Evolutionary conservation across 2,888 invertebrate species (phyloP), one percentile per base, ranked within the genome.

Genomic region (Gymnosoma rotundatum): DNA sequence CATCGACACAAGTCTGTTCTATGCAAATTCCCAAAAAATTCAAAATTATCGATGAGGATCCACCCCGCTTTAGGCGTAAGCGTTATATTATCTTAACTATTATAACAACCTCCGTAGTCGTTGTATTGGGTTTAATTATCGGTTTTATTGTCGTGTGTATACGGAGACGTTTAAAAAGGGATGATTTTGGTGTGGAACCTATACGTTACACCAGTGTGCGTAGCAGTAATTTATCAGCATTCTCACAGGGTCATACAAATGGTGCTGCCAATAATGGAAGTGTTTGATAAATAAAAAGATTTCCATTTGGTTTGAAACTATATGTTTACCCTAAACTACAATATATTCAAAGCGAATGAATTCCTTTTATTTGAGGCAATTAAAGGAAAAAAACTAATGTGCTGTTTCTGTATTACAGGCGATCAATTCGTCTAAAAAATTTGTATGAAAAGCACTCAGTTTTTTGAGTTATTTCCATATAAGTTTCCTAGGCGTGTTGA

Each of bases 191-290:
- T 1, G 89, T 90, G 0, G 91, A 91, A 42, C 92, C 92, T 36
- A 91, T 91, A 74, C 89, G 91, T 36, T 91, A 92, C 67, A 91
- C 92, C 50, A 91, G 92, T 45, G 91, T 91, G 0, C 86, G 91
- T 12, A 89, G 88, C 64, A 91, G 91, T 84, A 91, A 91, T 85
- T 86, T 90, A 61, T 92, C 92, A 3, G 91, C 88, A 54, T 89
- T 86, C 87, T 90, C 88, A 83, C 88, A 83, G 83, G 89, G 78
- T 48, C 78, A 87, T 86, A 66, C 90, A 83, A 76, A 88, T 88
- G 21, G 87, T 69, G 14, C 87, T 87, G 78, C 85, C 86, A 56
- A 84, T 81, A 73, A 88, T 87, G 81, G 83, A 12, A 61, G 87
- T 88, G 67, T 64, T 63, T 74, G 61, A 78, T 54, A 45, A 18